phyloP scores from a whole-genome alignment of 2,888 invertebrate species.

The Brassicogethes aeneus region DNA sequence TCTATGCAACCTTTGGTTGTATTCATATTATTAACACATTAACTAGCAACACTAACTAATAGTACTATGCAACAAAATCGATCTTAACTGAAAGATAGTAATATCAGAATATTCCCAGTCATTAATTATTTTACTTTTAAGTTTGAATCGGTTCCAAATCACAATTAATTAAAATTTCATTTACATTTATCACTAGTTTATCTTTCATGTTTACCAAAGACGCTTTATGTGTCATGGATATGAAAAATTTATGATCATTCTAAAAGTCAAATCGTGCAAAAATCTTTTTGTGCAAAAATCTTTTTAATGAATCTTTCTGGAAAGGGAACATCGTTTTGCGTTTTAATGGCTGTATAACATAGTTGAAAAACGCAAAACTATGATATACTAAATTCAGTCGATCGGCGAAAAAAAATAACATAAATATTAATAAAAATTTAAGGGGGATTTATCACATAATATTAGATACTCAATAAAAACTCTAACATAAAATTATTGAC shows the following conservation, averaged over 20 bases:
- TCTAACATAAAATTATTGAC: conserved; percentile 25
- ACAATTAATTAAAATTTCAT: not conserved
- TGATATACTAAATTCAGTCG: not conserved
- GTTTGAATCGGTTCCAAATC: not conserved
- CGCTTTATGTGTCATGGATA: too few species aligned
- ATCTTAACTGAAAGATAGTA: not conserved
- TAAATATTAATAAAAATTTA: conserved; percentile 10
- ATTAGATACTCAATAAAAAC: conserved; percentile 27
- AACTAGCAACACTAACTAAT: not conserved
- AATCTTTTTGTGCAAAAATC: too few species aligned
- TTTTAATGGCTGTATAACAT: too few species aligned
- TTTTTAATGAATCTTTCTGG: too few species aligned
- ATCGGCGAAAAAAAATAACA: conserved; percentile 6
- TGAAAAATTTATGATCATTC: too few species aligned
- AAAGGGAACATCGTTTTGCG: too few species aligned
- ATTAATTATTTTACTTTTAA: not conserved
- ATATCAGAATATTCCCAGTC: not conserved
- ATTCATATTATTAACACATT: conserved; percentile 4
- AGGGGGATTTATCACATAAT: conserved; percentile 5
- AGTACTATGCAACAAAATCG: not conserved
- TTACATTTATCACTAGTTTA: not conserved
- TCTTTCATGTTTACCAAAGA: too few species aligned
- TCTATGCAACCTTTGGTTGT: conserved; percentile 1
- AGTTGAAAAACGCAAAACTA: not conserved
- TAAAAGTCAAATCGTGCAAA: too few species aligned